Percentiles rank a stretch among this genome's conserved stretches.
Evolutionary conservation across 2,113 vertebrate species (phyloP).

Genomic region (Camelus bactrianus): DNA sequence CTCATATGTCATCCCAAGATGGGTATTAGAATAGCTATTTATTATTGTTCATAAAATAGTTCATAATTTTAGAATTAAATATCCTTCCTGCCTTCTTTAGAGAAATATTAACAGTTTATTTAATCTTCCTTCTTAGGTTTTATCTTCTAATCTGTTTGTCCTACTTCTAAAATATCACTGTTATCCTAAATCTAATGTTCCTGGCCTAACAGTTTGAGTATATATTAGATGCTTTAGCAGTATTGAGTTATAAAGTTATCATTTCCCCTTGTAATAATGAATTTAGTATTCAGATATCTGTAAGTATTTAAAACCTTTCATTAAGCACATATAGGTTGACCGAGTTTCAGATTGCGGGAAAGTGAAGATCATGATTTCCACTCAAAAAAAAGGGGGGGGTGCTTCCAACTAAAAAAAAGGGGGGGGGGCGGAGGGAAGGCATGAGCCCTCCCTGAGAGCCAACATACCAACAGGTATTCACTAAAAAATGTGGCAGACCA

Average conservation of each 20-base stretch:
- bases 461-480: background rate
- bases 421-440: background rate
- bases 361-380: background rate
- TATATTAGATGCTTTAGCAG: background rate
- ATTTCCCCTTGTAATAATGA: background rate
- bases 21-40: background rate
- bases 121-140: conserved; percentile 41
- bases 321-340: background rate
- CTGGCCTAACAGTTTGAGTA: background rate
- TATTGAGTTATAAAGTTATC: background rate
- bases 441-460: fast-evolving
- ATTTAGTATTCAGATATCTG: background rate
- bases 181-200: conserved; percentile 24
- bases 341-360: background rate
- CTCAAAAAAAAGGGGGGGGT: background rate
- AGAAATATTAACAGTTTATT: conserved; percentile 22
- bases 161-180: conserved; percentile 27
- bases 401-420: background rate
- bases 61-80: conserved; percentile 16
- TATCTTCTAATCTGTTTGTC: background rate
- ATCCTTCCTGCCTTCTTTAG: background rate
- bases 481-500: background rate
- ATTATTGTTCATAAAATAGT: background rate
- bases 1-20: background rate
- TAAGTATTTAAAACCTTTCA: background rate